These are phyloP conservation scores for Taphrorychus bicolor DNA, from an alignment of 2,888 invertebrate species.

Conservation along the genomic window DNA sequence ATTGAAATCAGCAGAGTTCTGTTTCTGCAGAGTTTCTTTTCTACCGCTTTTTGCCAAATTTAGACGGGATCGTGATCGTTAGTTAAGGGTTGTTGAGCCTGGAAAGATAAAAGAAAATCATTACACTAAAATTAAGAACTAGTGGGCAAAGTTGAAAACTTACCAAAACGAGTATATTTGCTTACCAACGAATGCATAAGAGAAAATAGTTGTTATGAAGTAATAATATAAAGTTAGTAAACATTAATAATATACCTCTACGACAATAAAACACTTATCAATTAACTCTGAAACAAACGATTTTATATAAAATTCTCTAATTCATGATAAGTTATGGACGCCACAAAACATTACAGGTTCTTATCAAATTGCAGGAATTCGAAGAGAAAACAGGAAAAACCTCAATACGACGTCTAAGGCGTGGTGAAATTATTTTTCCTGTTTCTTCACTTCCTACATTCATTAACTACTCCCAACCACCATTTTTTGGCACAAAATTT, in stretches of 20 bases:
- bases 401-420: too few species aligned
- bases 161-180: slow-evolving; percentile 33
- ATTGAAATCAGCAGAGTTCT: slow-evolving; percentile 20
- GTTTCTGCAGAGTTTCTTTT: slow-evolving; percentile 2
- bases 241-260: background rate
- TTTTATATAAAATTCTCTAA: background rate
- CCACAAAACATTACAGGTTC: background rate
- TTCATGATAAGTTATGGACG: background rate
- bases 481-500: too few species aligned
- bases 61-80: slow-evolving; percentile 82
- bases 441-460: too few species aligned
- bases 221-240: too few species aligned
- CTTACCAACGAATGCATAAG: slow-evolving; percentile 29
- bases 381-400: too few species aligned
- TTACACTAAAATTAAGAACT: background rate
- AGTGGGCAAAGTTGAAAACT: slow-evolving; percentile 5
- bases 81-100: slow-evolving; percentile 85
- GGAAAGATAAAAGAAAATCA: slow-evolving; percentile 57
- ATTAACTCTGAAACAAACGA: background rate
- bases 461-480: too few species aligned
- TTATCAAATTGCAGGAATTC: too few species aligned
- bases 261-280: background rate
- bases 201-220: slow-evolving; percentile 24
- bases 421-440: too few species aligned
- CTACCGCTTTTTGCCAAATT: slow-evolving; percentile 41